A percentile compares a stretch with the other conserved stretches of the same genome.
These are phyloP conservation scores for Abrostola tripartita DNA, from an alignment of 2,888 invertebrate species.

Conservation along the genomic window DNA sequence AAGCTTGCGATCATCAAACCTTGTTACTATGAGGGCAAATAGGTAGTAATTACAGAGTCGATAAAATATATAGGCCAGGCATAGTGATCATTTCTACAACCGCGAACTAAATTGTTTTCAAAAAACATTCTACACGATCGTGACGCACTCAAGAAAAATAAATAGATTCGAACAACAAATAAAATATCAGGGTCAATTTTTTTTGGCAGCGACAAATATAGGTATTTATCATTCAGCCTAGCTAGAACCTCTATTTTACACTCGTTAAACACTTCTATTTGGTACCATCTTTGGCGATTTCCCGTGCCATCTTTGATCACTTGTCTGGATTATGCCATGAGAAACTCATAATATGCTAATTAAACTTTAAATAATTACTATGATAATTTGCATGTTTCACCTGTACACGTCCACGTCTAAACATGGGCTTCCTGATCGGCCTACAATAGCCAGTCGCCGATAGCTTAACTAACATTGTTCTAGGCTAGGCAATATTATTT, in stretches of 20 bases:
- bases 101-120: not conserved
- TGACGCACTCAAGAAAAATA: constrained; percentile 25
- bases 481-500: not conserved
- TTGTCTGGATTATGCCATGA: not conserved
- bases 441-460: not conserved
- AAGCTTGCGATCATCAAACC: no score
- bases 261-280: no score
- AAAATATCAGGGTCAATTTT: constrained; percentile 26
- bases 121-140: not conserved
- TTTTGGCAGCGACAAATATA: constrained; percentile 11
- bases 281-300: not conserved
- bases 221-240: not conserved
- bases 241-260: not conserved
- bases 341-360: not conserved
- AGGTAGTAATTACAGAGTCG: not conserved
- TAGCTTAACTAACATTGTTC: not conserved
- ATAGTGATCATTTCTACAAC: not conserved
- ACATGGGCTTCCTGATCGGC: constrained; percentile 1
- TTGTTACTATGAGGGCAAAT: not conserved
- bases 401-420: not conserved
- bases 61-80: constrained; percentile 3
- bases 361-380: not conserved
- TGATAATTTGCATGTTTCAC: not conserved
- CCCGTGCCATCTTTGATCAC: not conserved
- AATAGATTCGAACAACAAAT: constrained; percentile 10